phyloP scores from a whole-genome alignment of 2,113 vertebrate species.

The Heptranchias perlo region DNA sequence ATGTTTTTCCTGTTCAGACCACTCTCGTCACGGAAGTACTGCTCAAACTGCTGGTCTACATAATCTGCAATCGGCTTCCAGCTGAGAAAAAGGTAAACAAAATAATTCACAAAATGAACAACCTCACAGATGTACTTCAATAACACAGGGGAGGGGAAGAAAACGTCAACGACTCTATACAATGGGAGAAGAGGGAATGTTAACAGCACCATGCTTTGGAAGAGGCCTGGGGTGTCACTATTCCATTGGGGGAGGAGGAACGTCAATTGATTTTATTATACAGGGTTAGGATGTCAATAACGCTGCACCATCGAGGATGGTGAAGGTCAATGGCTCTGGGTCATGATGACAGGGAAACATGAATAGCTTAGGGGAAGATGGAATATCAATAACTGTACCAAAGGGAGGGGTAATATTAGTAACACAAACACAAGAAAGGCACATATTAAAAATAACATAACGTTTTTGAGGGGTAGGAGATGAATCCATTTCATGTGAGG shows the following conservation, averaged over 20 bases:
- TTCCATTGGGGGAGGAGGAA: neutral
- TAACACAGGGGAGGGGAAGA: neutral
- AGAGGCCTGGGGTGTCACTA: neutral
- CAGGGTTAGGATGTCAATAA: neutral
- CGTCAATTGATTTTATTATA: neutral
- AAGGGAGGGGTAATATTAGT: neutral
- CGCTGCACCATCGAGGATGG: neutral
- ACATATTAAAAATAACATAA: neutral
- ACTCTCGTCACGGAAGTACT: conserved; percentile 97
- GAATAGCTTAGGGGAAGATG: neutral
- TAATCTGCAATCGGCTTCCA: conserved; percentile 94
- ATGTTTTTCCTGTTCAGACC: conserved; percentile 97
- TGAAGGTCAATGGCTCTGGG: neutral
- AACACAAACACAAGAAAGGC: neutral
- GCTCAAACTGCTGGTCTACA: conserved; percentile 96
- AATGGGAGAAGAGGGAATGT: neutral
- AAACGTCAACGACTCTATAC: neutral
- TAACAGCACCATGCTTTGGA: neutral
- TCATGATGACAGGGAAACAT: neutral
- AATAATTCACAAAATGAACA: neutral
- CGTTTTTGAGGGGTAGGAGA: neutral
- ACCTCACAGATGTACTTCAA: neutral
- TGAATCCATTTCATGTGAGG: neutral
- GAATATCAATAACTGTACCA: neutral
- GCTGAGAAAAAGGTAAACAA: conserved; percentile 52